Conservation (phyloP, 2,888 invertebrate genomes). For the Xylocampa areola region DNA sequence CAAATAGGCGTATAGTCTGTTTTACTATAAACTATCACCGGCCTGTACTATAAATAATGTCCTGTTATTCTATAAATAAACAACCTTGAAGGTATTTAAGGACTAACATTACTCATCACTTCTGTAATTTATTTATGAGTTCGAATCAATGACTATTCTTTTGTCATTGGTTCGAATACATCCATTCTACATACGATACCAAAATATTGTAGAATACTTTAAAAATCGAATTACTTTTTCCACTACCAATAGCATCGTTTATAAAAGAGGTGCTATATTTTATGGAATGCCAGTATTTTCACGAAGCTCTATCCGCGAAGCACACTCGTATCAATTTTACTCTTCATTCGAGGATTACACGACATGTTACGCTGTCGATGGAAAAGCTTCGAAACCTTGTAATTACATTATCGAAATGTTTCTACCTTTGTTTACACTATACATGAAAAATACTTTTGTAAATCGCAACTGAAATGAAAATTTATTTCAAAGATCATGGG, state of each 20-base stretch:
- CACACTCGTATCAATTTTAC: slow-evolving; percentile 60
- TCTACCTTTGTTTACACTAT: slow-evolving; percentile 6
- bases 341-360: slow-evolving; percentile 52
- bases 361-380: slow-evolving; percentile 26
- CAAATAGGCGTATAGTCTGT: too few species aligned
- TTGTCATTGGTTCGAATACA: too few species aligned
- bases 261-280: slow-evolving; percentile 32
- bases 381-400: slow-evolving; percentile 25
- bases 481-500: neutral
- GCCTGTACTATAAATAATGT: too few species aligned
- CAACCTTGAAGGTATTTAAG: too few species aligned
- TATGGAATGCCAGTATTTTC: slow-evolving; percentile 31
- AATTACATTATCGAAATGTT: slow-evolving; percentile 34
- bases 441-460: neutral
- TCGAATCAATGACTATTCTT: too few species aligned
- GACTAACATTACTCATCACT: too few species aligned
- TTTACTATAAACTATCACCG: too few species aligned
- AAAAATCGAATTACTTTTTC: neutral
- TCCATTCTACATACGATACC: neutral
- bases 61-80: too few species aligned
- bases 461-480: slow-evolving; percentile 3
- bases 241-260: neutral
- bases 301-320: slow-evolving; percentile 35
- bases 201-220: neutral
- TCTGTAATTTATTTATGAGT: too few species aligned